Base-by-base conservation (phyloP, 2,113 vertebrate genomes). In the Saimiri boliviensis region DNA sequence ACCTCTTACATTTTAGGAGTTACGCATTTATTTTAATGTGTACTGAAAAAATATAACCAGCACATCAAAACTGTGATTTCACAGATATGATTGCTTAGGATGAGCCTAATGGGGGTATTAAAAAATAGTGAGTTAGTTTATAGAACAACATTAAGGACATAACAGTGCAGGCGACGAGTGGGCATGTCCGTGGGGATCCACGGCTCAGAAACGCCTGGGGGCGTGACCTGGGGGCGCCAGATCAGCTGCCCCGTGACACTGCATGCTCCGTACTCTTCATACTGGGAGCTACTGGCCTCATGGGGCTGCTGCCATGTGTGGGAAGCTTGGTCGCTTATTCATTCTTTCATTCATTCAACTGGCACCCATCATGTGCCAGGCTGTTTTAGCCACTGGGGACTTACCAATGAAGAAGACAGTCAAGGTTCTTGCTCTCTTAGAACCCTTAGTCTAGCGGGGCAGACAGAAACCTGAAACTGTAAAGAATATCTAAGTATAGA, bases 11-110 rank as follows among this genome's bases (percentile, higher is more conserved):
- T 83, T 94, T 95, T 96, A 77, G 94, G 93, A 82, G 86, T 82
- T 80, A 80, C 45, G 92, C 92, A 76, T 94, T 91, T 95, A 96
- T 97, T 97, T 96, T 97, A 97, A 93, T 96, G 96, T 95, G 71
- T 91, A 77, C 76, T 93, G 23, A 91, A 87, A 96, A 96, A 97
- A 95, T 91, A 96, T 45, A 96, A 49, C 73, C 93, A 58, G 93
- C 89, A 45, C 95, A 97, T 97, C 96, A 97, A 96, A 95, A 83
- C 83, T 71, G 89, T 45, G 91, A 91, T 95, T 96, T 97, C 79
- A 80, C 20, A 89, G 93, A 86, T 89, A 60, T 21, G 86, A 96
- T 89, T 94, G 96, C 93, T 97, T 91, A 96, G 79, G 86, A 93
- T 86, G 95, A 86, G 54, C 37, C 68, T 96, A 89, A 71, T 0